Percentiles rank a stretch among this genome's conserved stretches.
phyloP scores from a whole-genome alignment of 2,888 invertebrate genomes.

The Saturnia japonica region DNA sequence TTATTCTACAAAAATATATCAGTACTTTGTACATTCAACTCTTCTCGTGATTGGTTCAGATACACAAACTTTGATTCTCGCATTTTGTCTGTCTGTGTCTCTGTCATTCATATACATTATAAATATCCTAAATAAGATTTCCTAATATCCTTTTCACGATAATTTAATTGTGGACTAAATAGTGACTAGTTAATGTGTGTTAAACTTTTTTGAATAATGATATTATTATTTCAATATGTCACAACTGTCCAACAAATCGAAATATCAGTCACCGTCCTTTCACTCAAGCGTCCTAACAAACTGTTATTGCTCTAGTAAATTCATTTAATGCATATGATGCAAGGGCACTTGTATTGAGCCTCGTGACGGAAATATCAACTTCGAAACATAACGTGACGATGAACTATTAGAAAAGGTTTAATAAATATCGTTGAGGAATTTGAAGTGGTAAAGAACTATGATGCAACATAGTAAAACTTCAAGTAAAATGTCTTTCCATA shows the following conservation, averaged over 20 bases:
- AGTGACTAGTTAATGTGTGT: neutral
- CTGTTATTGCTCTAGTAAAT: slow-evolving; percentile 47
- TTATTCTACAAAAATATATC: neutral
- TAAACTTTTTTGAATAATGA: neutral
- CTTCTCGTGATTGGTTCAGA: too few species aligned
- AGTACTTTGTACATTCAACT: too few species aligned
- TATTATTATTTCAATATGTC: neutral
- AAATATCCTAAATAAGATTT: neutral
- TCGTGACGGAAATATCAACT: slow-evolving; percentile 46
- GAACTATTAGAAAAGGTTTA: slow-evolving; percentile 26
- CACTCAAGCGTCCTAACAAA: slow-evolving; percentile 46
- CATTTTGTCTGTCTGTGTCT: too few species aligned
- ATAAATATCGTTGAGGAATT: neutral
- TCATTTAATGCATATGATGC: slow-evolving; percentile 54
- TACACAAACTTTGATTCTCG: too few species aligned
- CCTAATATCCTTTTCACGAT: neutral
- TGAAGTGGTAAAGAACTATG: neutral
- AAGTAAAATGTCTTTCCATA: neutral
- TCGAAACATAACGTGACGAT: slow-evolving; percentile 39
- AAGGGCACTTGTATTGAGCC: slow-evolving; percentile 52
- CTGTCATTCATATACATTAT: neutral
- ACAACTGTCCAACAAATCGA: neutral
- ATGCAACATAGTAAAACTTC: neutral
- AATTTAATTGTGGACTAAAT: neutral
- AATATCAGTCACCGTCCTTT: slow-evolving; percentile 43